These are phyloP conservation scores for Chorisops tibialis DNA, from an alignment of 2,888 invertebrate genomes.

Conservation along the genomic window DNA sequence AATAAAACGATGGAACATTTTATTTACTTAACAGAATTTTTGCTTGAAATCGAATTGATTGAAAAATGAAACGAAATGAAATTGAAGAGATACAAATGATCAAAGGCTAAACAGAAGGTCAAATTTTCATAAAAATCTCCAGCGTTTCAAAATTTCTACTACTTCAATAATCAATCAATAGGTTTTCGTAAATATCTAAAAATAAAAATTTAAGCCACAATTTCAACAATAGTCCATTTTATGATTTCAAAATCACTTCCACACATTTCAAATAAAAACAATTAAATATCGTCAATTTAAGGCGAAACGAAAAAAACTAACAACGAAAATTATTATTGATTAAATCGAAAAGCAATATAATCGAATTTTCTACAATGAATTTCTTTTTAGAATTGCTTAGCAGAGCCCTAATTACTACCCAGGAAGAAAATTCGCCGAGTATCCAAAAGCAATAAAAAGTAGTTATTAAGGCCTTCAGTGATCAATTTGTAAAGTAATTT, in stretches of 20 bases:
- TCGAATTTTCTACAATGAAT: not conserved
- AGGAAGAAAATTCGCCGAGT: conserved; percentile 20
- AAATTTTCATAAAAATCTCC: too few relatives aligned
- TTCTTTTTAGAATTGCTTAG: conserved; percentile 6
- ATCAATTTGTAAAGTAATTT: conserved; percentile 32
- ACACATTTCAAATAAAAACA: not conserved
- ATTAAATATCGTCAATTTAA: not conserved
- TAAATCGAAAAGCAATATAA: not conserved
- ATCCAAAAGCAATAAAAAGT: conserved; percentile 48
- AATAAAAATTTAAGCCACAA: too few relatives aligned
- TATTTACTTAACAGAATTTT: too few relatives aligned
- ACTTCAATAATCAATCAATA: too few relatives aligned
- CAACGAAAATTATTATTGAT: not conserved
- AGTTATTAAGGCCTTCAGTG: conserved; percentile 37
- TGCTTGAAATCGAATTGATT: too few relatives aligned
- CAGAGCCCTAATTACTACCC: conserved; percentile 21
- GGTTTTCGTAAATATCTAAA: too few relatives aligned
- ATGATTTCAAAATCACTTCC: not conserved
- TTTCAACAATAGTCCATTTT: too few relatives aligned
- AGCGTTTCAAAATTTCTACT: too few relatives aligned
- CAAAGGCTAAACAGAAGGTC: too few relatives aligned
- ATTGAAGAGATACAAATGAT: too few relatives aligned
- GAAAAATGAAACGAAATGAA: too few relatives aligned
- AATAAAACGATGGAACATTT: too few relatives aligned
- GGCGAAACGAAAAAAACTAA: not conserved